A percentile compares a stretch with the other conserved stretches of the same genome.
Conservation (phyloP, 92 coral and sea anemone species). For the Epizoanthus ramosus region DNA sequence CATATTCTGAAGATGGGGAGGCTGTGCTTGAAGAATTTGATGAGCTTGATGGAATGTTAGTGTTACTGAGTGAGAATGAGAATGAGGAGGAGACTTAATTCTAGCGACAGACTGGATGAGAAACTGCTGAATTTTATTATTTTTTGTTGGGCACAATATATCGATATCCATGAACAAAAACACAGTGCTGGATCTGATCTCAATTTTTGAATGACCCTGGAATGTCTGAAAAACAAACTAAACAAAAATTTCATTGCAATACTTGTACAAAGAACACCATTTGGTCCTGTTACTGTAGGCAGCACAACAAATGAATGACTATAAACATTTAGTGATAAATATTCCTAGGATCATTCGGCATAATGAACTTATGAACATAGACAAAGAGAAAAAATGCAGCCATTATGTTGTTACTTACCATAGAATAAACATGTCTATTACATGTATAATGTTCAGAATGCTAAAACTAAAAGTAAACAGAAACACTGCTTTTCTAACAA, state of each 20-base stretch:
- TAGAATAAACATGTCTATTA: too few species aligned
- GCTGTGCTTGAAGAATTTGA: neutral
- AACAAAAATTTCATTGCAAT: neutral
- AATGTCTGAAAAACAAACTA: too few species aligned
- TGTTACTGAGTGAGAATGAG: neutral
- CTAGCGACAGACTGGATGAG: neutral
- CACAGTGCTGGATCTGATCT: slow-evolving; percentile 1
- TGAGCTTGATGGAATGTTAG: neutral
- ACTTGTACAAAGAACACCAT: slow-evolving; percentile 14
- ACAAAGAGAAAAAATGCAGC: neutral
- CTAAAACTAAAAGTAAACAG: too few species aligned
- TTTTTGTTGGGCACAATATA: neutral
- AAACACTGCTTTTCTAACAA: too few species aligned
- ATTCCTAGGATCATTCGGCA: slow-evolving; percentile 3
- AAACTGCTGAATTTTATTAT: neutral
- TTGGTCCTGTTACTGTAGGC: slow-evolving; percentile 1
- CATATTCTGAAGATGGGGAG: neutral
- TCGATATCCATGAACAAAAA: neutral
- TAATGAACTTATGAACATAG: slow-evolving; percentile 5
- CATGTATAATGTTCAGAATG: too few species aligned
- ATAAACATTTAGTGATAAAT: slow-evolving; percentile 5
- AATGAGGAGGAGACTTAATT: neutral
- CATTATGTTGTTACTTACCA: too few species aligned
- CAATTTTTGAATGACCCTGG: neutral
- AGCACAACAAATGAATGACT: neutral